Evolutionary conservation across 2,113 vertebrate genomes (phyloP).

Genomic region (Desmodus rotundus): DNA sequence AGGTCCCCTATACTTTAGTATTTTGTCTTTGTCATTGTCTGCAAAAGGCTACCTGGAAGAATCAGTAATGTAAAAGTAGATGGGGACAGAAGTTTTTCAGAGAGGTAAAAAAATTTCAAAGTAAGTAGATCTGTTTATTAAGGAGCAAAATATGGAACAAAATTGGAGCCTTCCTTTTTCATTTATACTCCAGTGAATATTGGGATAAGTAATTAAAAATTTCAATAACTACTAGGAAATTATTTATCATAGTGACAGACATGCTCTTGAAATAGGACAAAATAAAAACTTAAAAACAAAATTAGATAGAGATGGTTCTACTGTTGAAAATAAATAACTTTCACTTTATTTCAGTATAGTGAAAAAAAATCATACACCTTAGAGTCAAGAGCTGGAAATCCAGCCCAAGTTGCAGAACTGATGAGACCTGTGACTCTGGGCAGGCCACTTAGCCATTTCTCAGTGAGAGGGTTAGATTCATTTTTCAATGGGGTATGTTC

Average conservation of each 20-base stretch:
- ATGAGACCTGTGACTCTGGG: neutral
- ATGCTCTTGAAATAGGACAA: neutral
- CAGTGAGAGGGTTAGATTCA: neutral
- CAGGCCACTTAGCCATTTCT: neutral
- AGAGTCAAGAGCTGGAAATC: neutral
- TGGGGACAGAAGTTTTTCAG: neutral
- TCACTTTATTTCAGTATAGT: constrained; percentile 14
- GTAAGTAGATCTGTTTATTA: neutral
- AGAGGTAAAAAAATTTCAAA: neutral
- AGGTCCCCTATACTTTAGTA: neutral
- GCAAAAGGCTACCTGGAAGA: neutral
- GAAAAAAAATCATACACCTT: neutral
- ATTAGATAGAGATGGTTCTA: neutral
- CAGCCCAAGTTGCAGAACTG: neutral
- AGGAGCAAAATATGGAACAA: constrained; percentile 1
- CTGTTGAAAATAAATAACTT: constrained; percentile 10
- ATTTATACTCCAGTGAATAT: neutral
- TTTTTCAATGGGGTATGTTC: neutral
- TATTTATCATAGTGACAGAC: neutral
- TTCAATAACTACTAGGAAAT: neutral
- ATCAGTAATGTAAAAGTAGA: neutral
- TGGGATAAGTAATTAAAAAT: constrained; percentile 3
- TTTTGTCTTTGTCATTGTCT: neutral
- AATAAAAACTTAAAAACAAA: constrained; percentile 34
- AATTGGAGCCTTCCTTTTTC: neutral